Percentiles rank a stretch among this genome's conserved stretches.
Evolutionary conservation across 1,140 invertebrate genomes (phyloP).

Genomic region (Ctenoplectra terminalis): DNA sequence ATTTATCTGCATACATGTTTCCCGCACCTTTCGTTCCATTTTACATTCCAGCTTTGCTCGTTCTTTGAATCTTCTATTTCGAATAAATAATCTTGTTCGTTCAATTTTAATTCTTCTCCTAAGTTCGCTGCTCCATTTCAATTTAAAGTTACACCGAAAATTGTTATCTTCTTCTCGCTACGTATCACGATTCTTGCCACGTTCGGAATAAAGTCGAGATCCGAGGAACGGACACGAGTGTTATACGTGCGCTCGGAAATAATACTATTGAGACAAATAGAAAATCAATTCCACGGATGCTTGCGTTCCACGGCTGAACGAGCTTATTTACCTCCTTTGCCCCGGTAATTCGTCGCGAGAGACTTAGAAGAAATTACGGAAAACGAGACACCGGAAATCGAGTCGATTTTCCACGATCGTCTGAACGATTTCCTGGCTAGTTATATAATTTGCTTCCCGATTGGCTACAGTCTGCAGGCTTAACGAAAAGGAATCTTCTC

Average conservation of each 20-base stretch:
- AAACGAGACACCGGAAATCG: slow-evolving; percentile 38
- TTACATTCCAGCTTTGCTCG: too few relatives aligned
- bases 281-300: slow-evolving; percentile 60
- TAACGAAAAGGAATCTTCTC: not conserved
- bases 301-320: slow-evolving; percentile 30
- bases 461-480: not conserved
- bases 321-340: slow-evolving; percentile 52
- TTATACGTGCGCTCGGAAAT: not conserved
- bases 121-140: not conserved
- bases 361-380: slow-evolving; percentile 40
- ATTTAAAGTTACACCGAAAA: not conserved
- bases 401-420: slow-evolving; percentile 36
- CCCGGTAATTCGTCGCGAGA: slow-evolving; percentile 20
- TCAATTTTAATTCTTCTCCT: not conserved
- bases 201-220: not conserved
- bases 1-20: too few relatives aligned
- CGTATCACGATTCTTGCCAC: not conserved
- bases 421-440: slow-evolving; percentile 26
- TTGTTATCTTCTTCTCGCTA: not conserved
- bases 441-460: slow-evolving; percentile 11
- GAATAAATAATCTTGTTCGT: too few relatives aligned
- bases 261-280: slow-evolving; percentile 55
- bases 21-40: too few relatives aligned
- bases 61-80: not conserved
- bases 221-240: not conserved